Conservation (phyloP, 2,797 vertebrate species). For the Bufotes viridis region DNA sequence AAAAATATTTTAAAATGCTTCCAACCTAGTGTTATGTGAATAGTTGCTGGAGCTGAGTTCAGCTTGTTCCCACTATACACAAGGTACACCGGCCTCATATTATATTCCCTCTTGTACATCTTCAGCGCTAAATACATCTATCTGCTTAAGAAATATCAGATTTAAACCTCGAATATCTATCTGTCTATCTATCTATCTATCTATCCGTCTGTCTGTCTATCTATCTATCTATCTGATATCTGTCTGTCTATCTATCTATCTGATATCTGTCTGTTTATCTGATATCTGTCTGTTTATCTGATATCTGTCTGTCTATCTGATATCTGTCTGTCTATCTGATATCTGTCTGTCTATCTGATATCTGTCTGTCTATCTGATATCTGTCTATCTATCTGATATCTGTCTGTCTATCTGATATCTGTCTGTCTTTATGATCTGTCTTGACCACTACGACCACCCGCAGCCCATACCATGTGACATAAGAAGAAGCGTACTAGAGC, state of each 20-base stretch:
- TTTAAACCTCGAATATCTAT: neutral
- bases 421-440: too few relatives aligned
- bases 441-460: too few relatives aligned
- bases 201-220: neutral
- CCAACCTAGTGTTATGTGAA: too few relatives aligned
- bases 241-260: neutral
- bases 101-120: too few relatives aligned
- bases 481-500: constrained; percentile 83
- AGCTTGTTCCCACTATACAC: too few relatives aligned
- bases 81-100: too few relatives aligned
- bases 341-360: neutral
- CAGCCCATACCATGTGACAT: neutral
- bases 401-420: neutral
- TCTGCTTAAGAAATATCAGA: too few relatives aligned
- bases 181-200: neutral
- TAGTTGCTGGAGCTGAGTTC: too few relatives aligned
- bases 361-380: neutral
- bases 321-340: neutral
- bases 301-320: neutral
- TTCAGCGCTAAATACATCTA: too few relatives aligned
- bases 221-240: neutral
- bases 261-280: neutral
- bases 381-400: neutral
- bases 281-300: neutral
- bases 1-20: too few relatives aligned